A percentile compares a stretch with the other conserved stretches of the same genome.
Evolutionary conservation across 2,113 vertebrate genomes (phyloP).

Genomic region (Thalassoma bifasciatum): DNA sequence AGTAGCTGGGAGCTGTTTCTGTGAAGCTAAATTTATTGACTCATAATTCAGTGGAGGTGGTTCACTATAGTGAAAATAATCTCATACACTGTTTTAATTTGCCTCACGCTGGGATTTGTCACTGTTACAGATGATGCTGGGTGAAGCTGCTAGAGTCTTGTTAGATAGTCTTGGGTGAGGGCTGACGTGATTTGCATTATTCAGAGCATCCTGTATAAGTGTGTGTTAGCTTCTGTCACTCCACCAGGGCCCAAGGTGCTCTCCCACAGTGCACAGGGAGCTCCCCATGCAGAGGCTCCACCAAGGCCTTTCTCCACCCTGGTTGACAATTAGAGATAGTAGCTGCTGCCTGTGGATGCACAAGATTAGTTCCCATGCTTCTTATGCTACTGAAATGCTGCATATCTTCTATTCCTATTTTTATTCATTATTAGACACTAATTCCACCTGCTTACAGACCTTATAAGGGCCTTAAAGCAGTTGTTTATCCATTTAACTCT

Average conservation of each 20-base stretch:
- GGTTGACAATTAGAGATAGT: constrained; percentile 66
- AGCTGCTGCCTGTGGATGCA: constrained; percentile 39
- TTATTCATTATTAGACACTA: constrained; percentile 19
- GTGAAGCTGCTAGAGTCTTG: constrained; percentile 80
- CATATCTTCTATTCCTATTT: constrained; percentile 34
- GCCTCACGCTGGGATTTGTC: constrained; percentile 77
- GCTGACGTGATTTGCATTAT: constrained; percentile 80
- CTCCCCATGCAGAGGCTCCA: constrained; percentile 53
- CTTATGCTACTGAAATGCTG: constrained; percentile 26
- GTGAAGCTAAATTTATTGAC: constrained; percentile 53
- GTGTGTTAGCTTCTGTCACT: constrained; percentile 76
- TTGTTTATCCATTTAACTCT: too few species aligned
- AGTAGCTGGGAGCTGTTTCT: constrained; percentile 52
- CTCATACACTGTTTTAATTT: constrained; percentile 78
- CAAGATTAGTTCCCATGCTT: constrained; percentile 52
- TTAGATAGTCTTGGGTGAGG: constrained; percentile 77
- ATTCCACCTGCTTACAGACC: constrained; percentile 17
- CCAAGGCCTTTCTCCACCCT: constrained; percentile 22
- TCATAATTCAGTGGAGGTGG: constrained; percentile 57
- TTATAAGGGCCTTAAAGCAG: too few species aligned
- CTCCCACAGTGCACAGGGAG: constrained; percentile 54
- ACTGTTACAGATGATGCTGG: constrained; percentile 74
- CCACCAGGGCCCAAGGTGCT: constrained; percentile 54
- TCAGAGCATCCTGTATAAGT: constrained; percentile 69
- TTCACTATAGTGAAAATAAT: constrained; percentile 66